phyloP scores from a whole-genome alignment of 2,888 invertebrate species.

The Apeira syringaria region DNA sequence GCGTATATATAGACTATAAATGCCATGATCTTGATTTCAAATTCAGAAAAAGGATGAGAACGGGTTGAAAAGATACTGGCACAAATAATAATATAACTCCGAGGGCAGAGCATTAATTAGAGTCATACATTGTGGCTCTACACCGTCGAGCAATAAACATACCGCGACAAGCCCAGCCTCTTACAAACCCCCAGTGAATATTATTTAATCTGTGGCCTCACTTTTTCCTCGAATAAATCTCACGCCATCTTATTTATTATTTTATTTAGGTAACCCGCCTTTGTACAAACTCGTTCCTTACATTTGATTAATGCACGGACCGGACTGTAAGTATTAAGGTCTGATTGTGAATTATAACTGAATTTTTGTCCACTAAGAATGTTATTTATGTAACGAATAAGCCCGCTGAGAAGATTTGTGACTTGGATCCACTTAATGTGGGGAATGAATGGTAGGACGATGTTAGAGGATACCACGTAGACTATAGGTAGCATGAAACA shows the following conservation, averaged over 20 bases:
- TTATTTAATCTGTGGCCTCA: conserved; percentile 28
- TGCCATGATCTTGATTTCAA: too few relatives aligned
- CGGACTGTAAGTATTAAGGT: conserved; percentile 67
- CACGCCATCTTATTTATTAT: conserved; percentile 80
- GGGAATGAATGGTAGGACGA: conserved; percentile 25
- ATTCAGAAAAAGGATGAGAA: conserved; percentile 47
- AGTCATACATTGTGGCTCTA: conserved; percentile 65
- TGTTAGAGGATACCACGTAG: conserved; percentile 6
- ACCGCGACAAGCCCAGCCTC: conserved; percentile 72
- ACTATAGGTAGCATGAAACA: not conserved
- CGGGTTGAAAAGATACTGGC: conserved; percentile 44
- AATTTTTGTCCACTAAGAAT: conserved; percentile 68
- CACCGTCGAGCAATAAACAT: conserved; percentile 70
- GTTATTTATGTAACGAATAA: conserved; percentile 68
- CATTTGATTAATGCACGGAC: conserved; percentile 74
- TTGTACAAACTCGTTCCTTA: conserved; percentile 75
- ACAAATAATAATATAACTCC: conserved; percentile 58
- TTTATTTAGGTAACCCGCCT: conserved; percentile 76
- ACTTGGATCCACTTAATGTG: conserved; percentile 30
- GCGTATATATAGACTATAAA: too few relatives aligned
- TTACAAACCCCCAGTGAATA: conserved; percentile 46
- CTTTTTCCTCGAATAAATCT: conserved; percentile 80
- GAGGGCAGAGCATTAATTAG: conserved; percentile 72
- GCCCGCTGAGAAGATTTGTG: conserved; percentile 46
- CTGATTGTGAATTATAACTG: conserved; percentile 73